Conservation (phyloP, 2,113 vertebrate genomes). For the Xyrauchen texanus region DNA sequence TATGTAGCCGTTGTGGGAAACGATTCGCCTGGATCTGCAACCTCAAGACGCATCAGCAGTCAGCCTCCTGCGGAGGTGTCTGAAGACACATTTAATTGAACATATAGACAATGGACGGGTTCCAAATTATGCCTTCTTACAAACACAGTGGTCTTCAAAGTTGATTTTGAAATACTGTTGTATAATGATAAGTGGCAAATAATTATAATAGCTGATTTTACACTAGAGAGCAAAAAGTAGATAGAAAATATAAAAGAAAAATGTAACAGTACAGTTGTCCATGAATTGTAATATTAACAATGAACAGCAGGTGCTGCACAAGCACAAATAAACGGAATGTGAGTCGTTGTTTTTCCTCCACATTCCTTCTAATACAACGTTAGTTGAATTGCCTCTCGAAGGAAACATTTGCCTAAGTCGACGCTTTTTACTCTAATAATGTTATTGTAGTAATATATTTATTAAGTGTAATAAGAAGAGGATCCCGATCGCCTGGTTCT, state of each 20-base stretch:
- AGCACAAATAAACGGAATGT: not conserved
- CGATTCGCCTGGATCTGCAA: constrained; percentile 74
- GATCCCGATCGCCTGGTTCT: no score
- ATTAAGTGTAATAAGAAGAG: no score
- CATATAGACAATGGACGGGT: not conserved
- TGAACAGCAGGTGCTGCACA: constrained; percentile 15
- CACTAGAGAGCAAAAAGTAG: not conserved
- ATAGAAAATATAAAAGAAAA: not conserved
- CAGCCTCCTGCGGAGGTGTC: constrained; percentile 61
- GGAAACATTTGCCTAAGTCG: no score
- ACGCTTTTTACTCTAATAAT: no score
- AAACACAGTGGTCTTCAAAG: not conserved
- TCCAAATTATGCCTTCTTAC: not conserved
- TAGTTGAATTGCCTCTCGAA: no score
- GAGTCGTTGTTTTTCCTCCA: not conserved
- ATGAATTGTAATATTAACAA: constrained; percentile 23
- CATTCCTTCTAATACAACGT: not conserved
- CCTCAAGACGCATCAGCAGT: constrained; percentile 71
- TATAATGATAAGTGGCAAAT: no score
- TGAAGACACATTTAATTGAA: not conserved
- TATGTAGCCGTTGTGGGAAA: constrained; percentile 68
- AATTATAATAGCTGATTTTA: not conserved
- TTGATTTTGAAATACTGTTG: no score
- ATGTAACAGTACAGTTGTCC: not conserved
- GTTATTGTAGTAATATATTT: no score